Conservation (phyloP, 2,113 vertebrate species). For the human (Homo sapiens) region DNA sequence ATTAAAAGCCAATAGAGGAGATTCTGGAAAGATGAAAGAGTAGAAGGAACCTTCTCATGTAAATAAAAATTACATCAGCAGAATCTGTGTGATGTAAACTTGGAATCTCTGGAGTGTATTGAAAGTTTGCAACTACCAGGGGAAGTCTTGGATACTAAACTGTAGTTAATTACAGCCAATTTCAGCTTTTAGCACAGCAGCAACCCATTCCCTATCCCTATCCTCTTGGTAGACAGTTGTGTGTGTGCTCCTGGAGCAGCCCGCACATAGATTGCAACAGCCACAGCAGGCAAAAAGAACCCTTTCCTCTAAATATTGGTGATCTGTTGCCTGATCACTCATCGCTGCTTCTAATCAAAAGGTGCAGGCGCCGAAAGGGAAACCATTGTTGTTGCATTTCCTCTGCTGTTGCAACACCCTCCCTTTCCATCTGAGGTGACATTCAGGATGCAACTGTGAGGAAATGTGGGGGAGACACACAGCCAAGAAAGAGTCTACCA, state of each 20-base stretch:
- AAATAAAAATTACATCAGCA: too few relatives aligned
- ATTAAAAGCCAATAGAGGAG: too few relatives aligned
- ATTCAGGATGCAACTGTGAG: too few relatives aligned
- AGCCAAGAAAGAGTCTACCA: too few relatives aligned
- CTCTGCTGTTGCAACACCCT: too few relatives aligned
- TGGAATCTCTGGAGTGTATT: not conserved
- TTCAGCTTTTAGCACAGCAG: not conserved
- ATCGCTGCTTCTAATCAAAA: not conserved
- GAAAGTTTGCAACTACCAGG: not conserved
- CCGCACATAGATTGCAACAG: not conserved
- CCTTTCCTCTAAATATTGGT: not conserved
- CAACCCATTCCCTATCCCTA: not conserved
- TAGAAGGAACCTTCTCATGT: too few relatives aligned
- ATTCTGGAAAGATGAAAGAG: too few relatives aligned
- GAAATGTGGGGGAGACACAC: too few relatives aligned
- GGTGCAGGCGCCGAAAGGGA: not conserved
- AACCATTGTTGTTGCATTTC: not conserved
- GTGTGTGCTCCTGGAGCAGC: not conserved
- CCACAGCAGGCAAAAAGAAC: not conserved
- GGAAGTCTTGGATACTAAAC: not conserved
- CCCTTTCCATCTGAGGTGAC: too few relatives aligned
- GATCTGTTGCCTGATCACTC: not conserved
- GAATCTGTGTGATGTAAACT: too few relatives aligned
- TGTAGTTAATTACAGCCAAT: not conserved
- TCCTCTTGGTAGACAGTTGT: not conserved